These are phyloP conservation scores for Nannospalax galili DNA, from an alignment of 2,113 vertebrate genomes.

Conservation along the genomic window DNA sequence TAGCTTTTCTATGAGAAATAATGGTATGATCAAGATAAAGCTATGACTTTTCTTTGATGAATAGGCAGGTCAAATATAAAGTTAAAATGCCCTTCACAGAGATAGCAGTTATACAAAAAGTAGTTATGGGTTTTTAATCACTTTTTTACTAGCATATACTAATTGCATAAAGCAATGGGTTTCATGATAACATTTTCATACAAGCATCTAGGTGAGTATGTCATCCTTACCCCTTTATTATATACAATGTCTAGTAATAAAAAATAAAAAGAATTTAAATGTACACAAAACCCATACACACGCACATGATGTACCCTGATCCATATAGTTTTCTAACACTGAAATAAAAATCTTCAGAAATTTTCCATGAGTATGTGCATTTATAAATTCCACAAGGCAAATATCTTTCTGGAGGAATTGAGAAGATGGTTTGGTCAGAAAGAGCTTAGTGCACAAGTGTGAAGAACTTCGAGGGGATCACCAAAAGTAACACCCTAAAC, in stretches of 20 bases:
- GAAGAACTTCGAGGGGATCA: not conserved
- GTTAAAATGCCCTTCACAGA: not conserved
- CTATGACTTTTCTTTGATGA: not conserved
- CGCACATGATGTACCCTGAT: not conserved
- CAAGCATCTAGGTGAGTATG: not conserved
- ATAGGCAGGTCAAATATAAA: not conserved
- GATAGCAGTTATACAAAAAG: not conserved
- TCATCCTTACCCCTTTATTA: rapidly evolving
- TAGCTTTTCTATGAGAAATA: constrained; percentile 22
- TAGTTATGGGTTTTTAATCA: not conserved
- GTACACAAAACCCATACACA: not conserved
- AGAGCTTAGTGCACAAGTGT: too few relatives aligned
- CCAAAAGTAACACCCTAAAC: not conserved
- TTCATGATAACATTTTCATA: not conserved
- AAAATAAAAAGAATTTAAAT: not conserved
- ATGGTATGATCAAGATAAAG: not conserved
- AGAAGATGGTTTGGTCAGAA: too few relatives aligned
- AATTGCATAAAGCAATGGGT: not conserved
- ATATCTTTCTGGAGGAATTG: not conserved
- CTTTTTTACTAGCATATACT: not conserved
- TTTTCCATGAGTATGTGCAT: constrained; percentile 15
- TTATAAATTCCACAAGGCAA: constrained; percentile 46
- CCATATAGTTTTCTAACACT: not conserved
- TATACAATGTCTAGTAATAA: not conserved
- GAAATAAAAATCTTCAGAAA: not conserved